Evolutionary conservation across 2,888 invertebrate genomes (phyloP), one percentile per base, ranked within the genome.

Genomic region (Ichneumon xanthorius): DNA sequence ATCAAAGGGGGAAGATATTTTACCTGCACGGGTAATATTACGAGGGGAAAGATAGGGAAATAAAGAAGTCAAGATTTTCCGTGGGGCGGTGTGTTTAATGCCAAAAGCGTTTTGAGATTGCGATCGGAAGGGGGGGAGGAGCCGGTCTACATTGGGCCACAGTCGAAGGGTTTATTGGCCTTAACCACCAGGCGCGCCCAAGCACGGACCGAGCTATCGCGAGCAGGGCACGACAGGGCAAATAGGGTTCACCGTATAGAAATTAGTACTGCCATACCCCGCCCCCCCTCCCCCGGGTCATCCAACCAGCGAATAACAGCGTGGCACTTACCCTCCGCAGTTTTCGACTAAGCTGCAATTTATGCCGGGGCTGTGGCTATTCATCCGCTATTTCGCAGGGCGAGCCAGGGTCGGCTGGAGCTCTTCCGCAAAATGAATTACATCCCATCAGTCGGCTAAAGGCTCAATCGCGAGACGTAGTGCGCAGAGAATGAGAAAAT

Each of bases 281-380:
- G 1, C 22, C 22, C 22, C 22, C 22, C 22, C 67, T 14, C 76
- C 76, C 53, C 53, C 40, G 40, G 40, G 67, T 67, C 77, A 55
- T 77, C 67, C 76, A 33, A 67, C 67, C 65, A 19, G 16, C 48
- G 33, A 37, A 65, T 50, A 63, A 33, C 37, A 53, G 55, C 37
- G 30, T n/a, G 55, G 37, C 50, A 22, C 26, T 19, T 33, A 71
- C 63, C 79, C 71, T 79, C 58, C 71, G 30, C 14, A 61, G 71
- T 45, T 71, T 58, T 71, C 58, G 71, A 48, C 71, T 78, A 71
- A 78, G 78, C 77, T 82, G 71, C 72, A 82, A 82, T 82, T 82
- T 82, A 75, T 76, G 70, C 77, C 53, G 40, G 67, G 53, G 11
- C 76, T 16, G 45, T 50, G 71, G 76, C 65, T 76, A 82, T 70